These are phyloP conservation scores for Hololepta plana DNA, from an alignment of 2,888 invertebrate species.

Conservation along the genomic window DNA sequence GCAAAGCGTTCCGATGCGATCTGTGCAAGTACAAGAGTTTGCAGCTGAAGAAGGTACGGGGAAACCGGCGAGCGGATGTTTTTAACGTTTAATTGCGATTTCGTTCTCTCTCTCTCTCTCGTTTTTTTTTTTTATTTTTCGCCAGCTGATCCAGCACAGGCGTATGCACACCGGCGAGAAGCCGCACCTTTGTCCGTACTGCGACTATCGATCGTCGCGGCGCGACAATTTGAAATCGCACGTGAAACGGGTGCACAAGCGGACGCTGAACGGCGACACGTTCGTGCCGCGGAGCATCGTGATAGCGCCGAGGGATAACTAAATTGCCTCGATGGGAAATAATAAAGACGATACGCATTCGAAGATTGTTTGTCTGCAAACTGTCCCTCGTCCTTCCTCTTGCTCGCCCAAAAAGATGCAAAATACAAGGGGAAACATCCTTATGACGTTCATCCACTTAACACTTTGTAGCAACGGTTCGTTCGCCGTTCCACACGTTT, in stretches of 20 bases:
- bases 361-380: too few species aligned
- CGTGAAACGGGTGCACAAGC: slow-evolving; percentile 35
- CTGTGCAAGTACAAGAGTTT: slow-evolving; percentile 31
- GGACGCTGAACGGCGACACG: slow-evolving; percentile 34
- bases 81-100: slow-evolving; percentile 5
- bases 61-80: neutral
- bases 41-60: slow-evolving; percentile 32
- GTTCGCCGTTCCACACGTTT: too few species aligned
- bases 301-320: too few species aligned
- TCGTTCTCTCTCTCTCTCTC: too few species aligned
- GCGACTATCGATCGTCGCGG: slow-evolving; percentile 34
- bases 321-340: slow-evolving; percentile 12
- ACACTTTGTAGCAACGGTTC: too few species aligned
- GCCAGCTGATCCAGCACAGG: slow-evolving; percentile 33
- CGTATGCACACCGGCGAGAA: slow-evolving; percentile 38
- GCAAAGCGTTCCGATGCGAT: slow-evolving; percentile 15
- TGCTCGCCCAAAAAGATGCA: too few species aligned
- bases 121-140: slow-evolving; percentile 9
- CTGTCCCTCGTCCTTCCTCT: too few species aligned
- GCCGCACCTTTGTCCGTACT: slow-evolving; percentile 35
- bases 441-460: too few species aligned
- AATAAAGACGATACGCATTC: slow-evolving; percentile 9
- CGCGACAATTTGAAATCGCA: slow-evolving; percentile 36
- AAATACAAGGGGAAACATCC: too few species aligned
- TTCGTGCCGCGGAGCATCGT: slow-evolving; percentile 34